Evolutionary conservation across 2,113 vertebrate species (phyloP), one percentile per base, ranked within the genome.

Genomic region (Dipodomys ordii): DNA sequence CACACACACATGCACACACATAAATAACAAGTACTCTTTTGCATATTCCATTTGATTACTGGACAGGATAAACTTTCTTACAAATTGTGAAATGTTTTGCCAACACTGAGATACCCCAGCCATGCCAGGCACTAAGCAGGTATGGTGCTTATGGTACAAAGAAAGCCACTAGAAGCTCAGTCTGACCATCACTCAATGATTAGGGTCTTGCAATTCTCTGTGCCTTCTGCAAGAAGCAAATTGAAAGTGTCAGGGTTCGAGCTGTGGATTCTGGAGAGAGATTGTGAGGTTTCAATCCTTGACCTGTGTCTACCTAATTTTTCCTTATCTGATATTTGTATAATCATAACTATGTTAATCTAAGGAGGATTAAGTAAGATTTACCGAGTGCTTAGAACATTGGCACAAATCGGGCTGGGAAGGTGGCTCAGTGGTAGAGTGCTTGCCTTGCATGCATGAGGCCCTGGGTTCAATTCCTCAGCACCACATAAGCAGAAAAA

Each of bases 1-100:
- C 49, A 49, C 49, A 49, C 10, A 49, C 49, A 49, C 49, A 18
- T 16, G 15, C 53, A 57, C 15, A 57, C 15, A 57, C 53, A 13
- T 57, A 93, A 62, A 80, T 80, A 86, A 71, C 60, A 88, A 92
- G 57, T 73, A 72, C 69, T 96, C 74, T 28, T 83, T 79, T 74
- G 30, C 35, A 71, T 62, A 22, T 32, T 30, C 74, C 1, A 23
- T 44, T 83, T 39, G 49, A 86, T 32, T 30, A 65, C 72, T 86
- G 16, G 44, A 77, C 78, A 44, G 60, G 91, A 39, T 44, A 88
- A 83, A 90, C 28, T 49, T 39, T 35, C 87, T 80, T 74, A n/a
- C 67, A 85, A 78, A 94, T 44, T 73, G 62, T 25, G 6, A 78
- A 73, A 69, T 27, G 28, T 67, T 94, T 90, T 30, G 73, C 78